Evolutionary conservation across 2,797 vertebrate genomes (phyloP), one percentile per base, ranked within the genome.

Genomic region (Leontopithecus rosalia): DNA sequence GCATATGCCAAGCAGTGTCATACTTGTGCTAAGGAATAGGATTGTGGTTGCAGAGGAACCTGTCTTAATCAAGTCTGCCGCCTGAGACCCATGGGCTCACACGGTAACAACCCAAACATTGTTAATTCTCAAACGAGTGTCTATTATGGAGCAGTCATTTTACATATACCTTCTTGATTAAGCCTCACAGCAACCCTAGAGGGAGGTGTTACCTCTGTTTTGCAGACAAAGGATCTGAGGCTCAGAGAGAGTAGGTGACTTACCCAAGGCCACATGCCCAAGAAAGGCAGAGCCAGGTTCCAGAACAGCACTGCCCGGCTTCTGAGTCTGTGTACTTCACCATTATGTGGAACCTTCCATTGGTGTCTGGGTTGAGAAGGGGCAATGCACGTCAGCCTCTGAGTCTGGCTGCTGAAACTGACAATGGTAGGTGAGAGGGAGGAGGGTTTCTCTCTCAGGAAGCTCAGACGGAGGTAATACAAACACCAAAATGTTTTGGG

Each of bases 201-300:
- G 55, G 9, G 91, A 30, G 24, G 19, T 22, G 19, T 1, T 4
- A 58, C 36, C 33, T 33, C 20, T 48, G 0, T 70, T 87, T 94
- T 64, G 41, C 36, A 85, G 79, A 75, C 0, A 10, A 93, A 61
- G 33, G 61, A 79, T 14, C 48, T 33, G 85, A 90, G 41, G 73
- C 48, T 96, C 75, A 30, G 80, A 91, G 88, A 82, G 14, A 57
- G 61, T 5, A 30, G 48, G n/a, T 55, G 77, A 94, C 36, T 83
- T 73, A 87, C 28, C 64, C 57, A 95, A 43, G 82, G 13, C 33
- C 82, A 83, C 50, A 52, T 7, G 30, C 19, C 67, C 28, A 26
- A 30, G 52, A 48, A 57, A 80, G 83, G 48, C 67, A 73, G 73
- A 75, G 58, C 26, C 52, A 30, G 9, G 30, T 28, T 64, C 64